These are phyloP conservation scores for Dolichoris vasculosae DNA, from an alignment of 1,140 invertebrate species.

Conservation along the genomic window DNA sequence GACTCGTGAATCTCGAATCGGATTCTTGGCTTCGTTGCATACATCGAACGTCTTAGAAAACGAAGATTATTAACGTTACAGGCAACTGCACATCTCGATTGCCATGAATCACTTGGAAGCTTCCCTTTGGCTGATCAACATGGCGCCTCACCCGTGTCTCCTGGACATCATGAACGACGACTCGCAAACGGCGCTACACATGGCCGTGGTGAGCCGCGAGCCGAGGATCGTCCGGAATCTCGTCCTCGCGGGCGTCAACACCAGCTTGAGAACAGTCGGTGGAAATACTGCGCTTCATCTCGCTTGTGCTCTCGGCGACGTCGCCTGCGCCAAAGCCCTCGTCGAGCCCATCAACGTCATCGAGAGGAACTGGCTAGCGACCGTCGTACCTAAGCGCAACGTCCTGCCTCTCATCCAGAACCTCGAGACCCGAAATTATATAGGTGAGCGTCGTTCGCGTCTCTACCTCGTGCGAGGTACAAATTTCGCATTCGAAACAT, in stretches of 20 bases:
- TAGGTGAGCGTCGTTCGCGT: constrained; percentile 7
- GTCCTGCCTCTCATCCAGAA: background rate
- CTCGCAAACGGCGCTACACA: constrained; percentile 81
- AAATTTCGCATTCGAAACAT: too few relatives aligned
- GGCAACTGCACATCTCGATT: constrained; percentile 86
- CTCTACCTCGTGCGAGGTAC: too few relatives aligned
- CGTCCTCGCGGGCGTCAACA: constrained; percentile 80
- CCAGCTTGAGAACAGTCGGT: constrained; percentile 73
- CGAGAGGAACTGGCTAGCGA: constrained; percentile 70
- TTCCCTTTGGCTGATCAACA: constrained; percentile 78
- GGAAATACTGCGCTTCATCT: constrained; percentile 79
- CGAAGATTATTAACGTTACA: constrained; percentile 61
- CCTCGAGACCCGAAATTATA: constrained; percentile 29
- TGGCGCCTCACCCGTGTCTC: constrained; percentile 80
- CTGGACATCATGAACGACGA: constrained; percentile 81
- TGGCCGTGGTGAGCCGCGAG: constrained; percentile 81
- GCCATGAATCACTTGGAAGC: constrained; percentile 81
- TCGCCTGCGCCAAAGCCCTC: constrained; percentile 78
- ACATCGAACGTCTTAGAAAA: too few relatives aligned
- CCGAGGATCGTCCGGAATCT: constrained; percentile 79
- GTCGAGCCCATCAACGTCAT: constrained; percentile 75
- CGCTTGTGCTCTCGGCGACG: constrained; percentile 77
- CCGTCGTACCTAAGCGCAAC: too few relatives aligned
- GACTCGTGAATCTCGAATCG: too few relatives aligned
- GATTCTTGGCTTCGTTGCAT: too few relatives aligned